Evolutionary conservation across 2,797 vertebrate species (phyloP).

Genomic region (Myotis vivesi): DNA sequence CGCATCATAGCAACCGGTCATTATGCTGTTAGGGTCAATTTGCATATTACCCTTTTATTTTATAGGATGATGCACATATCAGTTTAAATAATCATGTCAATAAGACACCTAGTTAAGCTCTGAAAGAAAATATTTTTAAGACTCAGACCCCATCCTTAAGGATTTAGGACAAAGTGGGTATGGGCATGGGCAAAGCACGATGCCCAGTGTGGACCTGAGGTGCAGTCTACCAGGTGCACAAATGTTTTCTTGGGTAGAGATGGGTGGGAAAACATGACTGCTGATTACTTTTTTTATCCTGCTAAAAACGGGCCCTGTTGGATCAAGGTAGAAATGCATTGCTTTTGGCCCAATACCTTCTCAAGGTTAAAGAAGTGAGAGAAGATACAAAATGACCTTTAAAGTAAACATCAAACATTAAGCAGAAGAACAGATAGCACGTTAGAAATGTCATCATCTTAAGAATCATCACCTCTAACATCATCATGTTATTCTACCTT

Average conservation of each 20-base stretch:
- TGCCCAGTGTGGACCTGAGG: neutral
- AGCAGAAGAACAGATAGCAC: neutral
- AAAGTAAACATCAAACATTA: neutral
- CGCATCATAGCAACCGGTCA: fast-evolving
- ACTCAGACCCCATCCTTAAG: neutral
- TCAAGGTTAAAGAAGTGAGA: neutral
- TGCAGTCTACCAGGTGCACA: neutral
- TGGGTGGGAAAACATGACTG: neutral
- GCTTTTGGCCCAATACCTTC: neutral
- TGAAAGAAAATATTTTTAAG: neutral
- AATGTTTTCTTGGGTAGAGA: neutral
- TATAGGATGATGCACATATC: neutral
- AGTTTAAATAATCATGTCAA: neutral
- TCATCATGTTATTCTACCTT: neutral
- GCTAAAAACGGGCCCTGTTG: neutral
- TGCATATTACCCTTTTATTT: too few relatives aligned
- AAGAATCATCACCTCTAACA: neutral
- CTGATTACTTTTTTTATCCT: neutral
- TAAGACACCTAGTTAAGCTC: neutral
- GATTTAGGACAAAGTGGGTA: neutral
- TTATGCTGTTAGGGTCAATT: too few relatives aligned
- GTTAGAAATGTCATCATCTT: neutral
- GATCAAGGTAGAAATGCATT: neutral
- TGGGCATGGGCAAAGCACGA: neutral
- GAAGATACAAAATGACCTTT: neutral